A percentile compares a stretch with the other conserved stretches of the same genome.
These are phyloP conservation scores for Heliconius ismenius DNA, from an alignment of 2,888 invertebrate genomes.

Conservation along the genomic window DNA sequence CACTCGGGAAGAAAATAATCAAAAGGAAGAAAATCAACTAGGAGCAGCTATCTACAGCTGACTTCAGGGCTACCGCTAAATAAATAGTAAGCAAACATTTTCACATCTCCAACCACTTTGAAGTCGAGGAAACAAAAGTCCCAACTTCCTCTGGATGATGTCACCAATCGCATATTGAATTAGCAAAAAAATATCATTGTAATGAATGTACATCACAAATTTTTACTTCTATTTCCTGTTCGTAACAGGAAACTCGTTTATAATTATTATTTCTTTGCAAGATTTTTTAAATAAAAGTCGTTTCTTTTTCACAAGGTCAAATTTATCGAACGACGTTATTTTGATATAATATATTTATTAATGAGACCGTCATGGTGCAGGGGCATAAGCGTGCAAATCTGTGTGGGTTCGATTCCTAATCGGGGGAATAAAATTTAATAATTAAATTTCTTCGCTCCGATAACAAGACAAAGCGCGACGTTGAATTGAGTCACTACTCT, in stretches of 20 bases:
- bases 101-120: slow-evolving; percentile 48
- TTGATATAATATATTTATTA: too few species aligned
- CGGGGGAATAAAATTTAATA: too few species aligned
- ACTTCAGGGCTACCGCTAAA: background rate
- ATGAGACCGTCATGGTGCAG: background rate
- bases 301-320: slow-evolving; percentile 6
- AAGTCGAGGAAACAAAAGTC: slow-evolving; percentile 48
- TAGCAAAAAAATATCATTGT: slow-evolving; percentile 42
- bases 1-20: too few species aligned
- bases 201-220: slow-evolving; percentile 36
- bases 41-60: too few species aligned
- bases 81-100: slow-evolving; percentile 30
- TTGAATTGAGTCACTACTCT: background rate
- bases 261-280: slow-evolving; percentile 9
- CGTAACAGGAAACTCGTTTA: slow-evolving; percentile 10
- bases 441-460: too few species aligned
- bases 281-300: background rate
- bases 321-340: background rate
- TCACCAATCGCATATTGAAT: slow-evolving; percentile 49
- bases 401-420: background rate
- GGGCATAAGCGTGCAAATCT: background rate
- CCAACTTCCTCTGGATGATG: slow-evolving; percentile 47
- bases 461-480: background rate
- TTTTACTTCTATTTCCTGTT: slow-evolving; percentile 41
- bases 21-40: too few species aligned